Base-by-base conservation (phyloP, 1,140 invertebrate species). In the Drosophila ercepeae region DNA sequence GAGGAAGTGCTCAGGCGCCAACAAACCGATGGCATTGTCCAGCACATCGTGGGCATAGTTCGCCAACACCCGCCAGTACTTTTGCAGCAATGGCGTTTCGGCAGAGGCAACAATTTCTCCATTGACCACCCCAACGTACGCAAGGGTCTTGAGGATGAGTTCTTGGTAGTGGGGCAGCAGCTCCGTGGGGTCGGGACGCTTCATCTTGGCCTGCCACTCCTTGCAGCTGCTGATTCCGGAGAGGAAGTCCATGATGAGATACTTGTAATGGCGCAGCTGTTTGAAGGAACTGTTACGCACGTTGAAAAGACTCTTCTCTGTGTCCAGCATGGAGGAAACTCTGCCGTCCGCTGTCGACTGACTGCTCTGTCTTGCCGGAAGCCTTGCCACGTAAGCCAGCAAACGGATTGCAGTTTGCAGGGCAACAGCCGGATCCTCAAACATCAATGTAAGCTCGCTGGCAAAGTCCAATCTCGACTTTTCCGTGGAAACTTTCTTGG, bases 211-310 rank as follows among this genome's bases (percentile, higher is more conserved):
- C 93, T n/a, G 97, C 93, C 86, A 96, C 32, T 94, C 92, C 0
- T 93, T 81, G 2, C 93, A 94, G 5, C 94, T 94, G 13, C 97
- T 91, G 1, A 96, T 91, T 16, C 92, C 92, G 4, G 94, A 94
- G 3, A 97, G 92, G 73, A 96, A 96, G 23, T 94, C 94, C 1
- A 97, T 90, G 13, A 95, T 92, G 0, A 94, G 93, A 76, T 97
- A 97, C 92, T 96, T 97, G 77, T 96, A 97, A 83, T 97, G 95
- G 9, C 96, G 92, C 61, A 97, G 91, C 61, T 97, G 95, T 86
- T 96, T 95, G 1, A 94, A 92, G 2, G 94, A 93, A 73, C 94
- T 94, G 1, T 92, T 92, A 6, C 91, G 92, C 0, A 96, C 92
- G 84, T 95, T 94, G 65, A 97, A 96, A 34, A 96, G 93, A 18